These are phyloP conservation scores for Prochilodus magdalenae DNA, from an alignment of 2,113 vertebrate species.

Conservation along the genomic window DNA sequence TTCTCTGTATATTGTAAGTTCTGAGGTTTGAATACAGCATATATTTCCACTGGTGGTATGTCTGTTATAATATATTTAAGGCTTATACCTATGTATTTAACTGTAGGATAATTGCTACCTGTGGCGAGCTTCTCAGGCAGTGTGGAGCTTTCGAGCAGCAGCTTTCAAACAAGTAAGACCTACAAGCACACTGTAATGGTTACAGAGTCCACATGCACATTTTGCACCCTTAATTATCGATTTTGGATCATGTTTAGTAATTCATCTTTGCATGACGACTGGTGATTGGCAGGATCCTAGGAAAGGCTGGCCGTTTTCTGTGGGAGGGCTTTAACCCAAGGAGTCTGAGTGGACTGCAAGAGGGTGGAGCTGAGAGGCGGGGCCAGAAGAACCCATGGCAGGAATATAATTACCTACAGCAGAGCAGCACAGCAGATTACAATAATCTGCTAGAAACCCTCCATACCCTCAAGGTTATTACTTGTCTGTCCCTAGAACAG, in stretches of 20 bases:
- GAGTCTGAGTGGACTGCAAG: constrained; percentile 89
- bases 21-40: no score
- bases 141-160: constrained; percentile 66
- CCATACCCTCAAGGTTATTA: constrained; percentile 89
- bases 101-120: constrained; percentile 56
- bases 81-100: neutral
- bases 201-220: no score
- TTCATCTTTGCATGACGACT: neutral
- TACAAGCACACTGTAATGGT: neutral
- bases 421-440: constrained; percentile 83
- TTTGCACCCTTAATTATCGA: no score
- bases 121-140: constrained; percentile 75
- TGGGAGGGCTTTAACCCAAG: constrained; percentile 93
- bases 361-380: constrained; percentile 84
- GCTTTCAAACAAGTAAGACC: constrained; percentile 66
- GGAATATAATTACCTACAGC: constrained; percentile 95
- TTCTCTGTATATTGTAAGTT: no score
- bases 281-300: constrained; percentile 82
- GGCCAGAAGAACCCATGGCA: constrained; percentile 92
- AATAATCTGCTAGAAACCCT: constrained; percentile 92
- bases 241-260: neutral
- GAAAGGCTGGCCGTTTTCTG: constrained; percentile 89
- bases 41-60: no score
- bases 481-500: no score
- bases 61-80: no score